Evolutionary conservation across 2,888 invertebrate genomes (phyloP), one percentile per base, ranked within the genome.

Genomic region (Brachycybe producta): DNA sequence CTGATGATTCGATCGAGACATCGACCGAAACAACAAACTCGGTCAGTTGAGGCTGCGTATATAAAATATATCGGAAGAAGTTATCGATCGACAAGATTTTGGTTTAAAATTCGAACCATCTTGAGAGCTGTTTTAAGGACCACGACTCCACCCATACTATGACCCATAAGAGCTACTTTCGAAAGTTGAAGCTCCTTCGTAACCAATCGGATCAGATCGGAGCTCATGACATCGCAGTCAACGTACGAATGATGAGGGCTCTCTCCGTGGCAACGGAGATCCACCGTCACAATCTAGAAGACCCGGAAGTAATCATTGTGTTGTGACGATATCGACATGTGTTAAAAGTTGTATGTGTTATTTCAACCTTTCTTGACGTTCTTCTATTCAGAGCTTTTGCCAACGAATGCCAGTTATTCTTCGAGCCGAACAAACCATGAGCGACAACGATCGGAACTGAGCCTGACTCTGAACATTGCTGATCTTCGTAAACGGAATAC

Each of bases 61-160:
- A n/a, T n/a, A n/a, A n/a, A n/a, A n/a, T n/a, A n/a, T n/a, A n/a
- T 30, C 13, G 13, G 2, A 19, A 30, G 26, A n/a, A 48, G 28
- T 15, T 40, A 17, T 19, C 40, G 7, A 24, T 48, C 40, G n/a
- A 23, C 48, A 5, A 36, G 19, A n/a, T 48, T 39, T 39, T 40
- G 39, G 8, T n/a, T n/a, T n/a, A n/a, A n/a, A n/a, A n/a, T n/a
- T n/a, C n/a, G n/a, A n/a, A 63, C 64, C 57, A 59, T 53, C 21
- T 48, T 56, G 44, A 92, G 70, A 35, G 91, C 83, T 49, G 85
- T 71, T 49, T 78, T 75, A 91, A 94, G 92, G 60, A 82, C 81
- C 5, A 85, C 76, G 54, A 88, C 78, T n/a, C 94, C 95, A 19
- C 94, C 94, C 90, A 95, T 90, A 58, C 91, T 91, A 66, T 95